Evolutionary conservation across 2,888 invertebrate genomes (phyloP).

Genomic region (Polymixis flavicincta): DNA sequence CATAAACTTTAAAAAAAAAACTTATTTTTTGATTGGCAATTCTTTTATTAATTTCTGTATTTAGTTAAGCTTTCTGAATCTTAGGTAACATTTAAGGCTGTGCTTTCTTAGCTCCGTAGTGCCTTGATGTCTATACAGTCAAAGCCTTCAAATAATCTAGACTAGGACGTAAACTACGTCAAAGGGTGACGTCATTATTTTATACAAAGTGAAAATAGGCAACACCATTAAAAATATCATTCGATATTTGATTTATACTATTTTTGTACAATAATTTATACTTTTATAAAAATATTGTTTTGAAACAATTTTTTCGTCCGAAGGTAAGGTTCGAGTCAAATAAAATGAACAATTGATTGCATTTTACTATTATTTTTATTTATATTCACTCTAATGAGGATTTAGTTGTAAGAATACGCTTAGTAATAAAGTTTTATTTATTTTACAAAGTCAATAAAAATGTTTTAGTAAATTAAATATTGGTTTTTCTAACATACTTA

Average conservation of each 20-base stretch:
- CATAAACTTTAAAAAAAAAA: not conserved
- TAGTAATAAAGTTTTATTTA: constrained; percentile 89
- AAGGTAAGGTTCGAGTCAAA: constrained; percentile 54
- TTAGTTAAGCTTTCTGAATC: constrained; percentile 20
- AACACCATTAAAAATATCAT: constrained; percentile 44
- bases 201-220: constrained; percentile 34
- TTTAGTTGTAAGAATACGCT: constrained; percentile 86
- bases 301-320: constrained; percentile 30
- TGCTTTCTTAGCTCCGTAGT: constrained; percentile 65
- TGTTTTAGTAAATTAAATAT: constrained; percentile 75
- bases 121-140: constrained; percentile 53
- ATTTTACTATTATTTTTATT: constrained; percentile 84
- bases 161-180: constrained; percentile 15
- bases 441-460: constrained; percentile 90
- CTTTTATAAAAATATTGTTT: constrained; percentile 44
- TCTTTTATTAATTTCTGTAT: constrained; percentile 10
- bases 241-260: constrained; percentile 59
- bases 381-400: constrained; percentile 77
- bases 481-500: constrained; percentile 37
- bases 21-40: constrained; percentile 5
- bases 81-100: constrained; percentile 68
- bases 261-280: constrained; percentile 62
- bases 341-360: constrained; percentile 76
- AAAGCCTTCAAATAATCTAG: constrained; percentile 35
- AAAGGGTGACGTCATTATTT: constrained; percentile 31